Evolutionary conservation across 1,140 invertebrate species (phyloP), one percentile per base, ranked within the genome.

Genomic region (Leptoteleia sp.): DNA sequence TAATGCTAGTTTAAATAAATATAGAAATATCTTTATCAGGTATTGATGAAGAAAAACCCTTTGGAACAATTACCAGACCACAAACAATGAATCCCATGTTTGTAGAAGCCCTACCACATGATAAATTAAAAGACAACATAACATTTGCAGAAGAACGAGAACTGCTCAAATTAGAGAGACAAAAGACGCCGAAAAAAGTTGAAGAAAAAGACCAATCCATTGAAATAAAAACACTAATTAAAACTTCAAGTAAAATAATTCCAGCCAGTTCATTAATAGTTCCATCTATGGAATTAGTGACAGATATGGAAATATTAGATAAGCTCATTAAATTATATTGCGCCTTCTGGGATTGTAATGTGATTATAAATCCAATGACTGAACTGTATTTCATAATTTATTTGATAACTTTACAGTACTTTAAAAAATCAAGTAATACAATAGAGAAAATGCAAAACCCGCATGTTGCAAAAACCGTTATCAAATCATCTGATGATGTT

Each of bases 301-400:
- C 89, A 0, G 82, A 89, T 73, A 62, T 75, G 22, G 43, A 85
- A 4, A 65, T 83, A 40, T 76, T 92, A 11, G 82, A 91, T 78
- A 82, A 86, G 17, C 73, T 92, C 7, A 83, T 86, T 12, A 27
- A 83, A 31, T 54, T 92, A 25, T 92, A 93, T 73, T 85, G 81
- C 65, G 71, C 71, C 59, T 82, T 91, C 29, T 80, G 90, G 29
- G 82, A 87, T 43, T 62, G 85, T 40, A 90, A 91, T 81, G 84
- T 92, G 25, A 88, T 92, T 17, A 81, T 91, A 9, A 93, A 92
- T 85, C 81, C 91, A 9, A 89, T 90, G 72, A 89, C 90, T 54
- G 92, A 93, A 85, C 82, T 93, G 19, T 91, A 92, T 84, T 92
- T 92, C 83, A 78, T 92, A 4, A 85, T 92, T 37, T 88, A 91